A percentile compares a stretch with the other conserved stretches of the same genome.
These are phyloP conservation scores for Orientallactaga sibirica DNA, from an alignment of 2,797 vertebrate genomes.

Conservation along the genomic window DNA sequence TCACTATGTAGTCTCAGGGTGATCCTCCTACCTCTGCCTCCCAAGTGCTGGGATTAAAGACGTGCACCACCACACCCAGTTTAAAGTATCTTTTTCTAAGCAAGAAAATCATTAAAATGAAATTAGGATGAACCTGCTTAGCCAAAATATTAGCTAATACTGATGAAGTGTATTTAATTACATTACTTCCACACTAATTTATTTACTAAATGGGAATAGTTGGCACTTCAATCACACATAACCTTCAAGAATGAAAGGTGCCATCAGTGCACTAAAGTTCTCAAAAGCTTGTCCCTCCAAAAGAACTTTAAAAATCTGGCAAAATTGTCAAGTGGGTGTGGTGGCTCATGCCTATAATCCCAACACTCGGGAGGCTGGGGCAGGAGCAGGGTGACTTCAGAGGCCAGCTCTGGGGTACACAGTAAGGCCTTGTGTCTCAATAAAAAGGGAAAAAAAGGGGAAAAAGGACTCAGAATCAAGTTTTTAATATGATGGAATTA, in stretches of 20 bases:
- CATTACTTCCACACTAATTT: neutral
- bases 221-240: neutral
- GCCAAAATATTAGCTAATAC: constrained; percentile 33
- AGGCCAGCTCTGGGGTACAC: neutral
- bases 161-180: constrained; percentile 2
- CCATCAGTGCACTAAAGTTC: neutral
- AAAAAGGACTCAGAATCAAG: neutral
- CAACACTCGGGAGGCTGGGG: neutral
- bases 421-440: neutral
- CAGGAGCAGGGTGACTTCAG: neutral
- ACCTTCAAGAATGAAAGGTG: neutral
- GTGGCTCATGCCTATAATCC: neutral
- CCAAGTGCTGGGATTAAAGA: too few relatives aligned
- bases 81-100: neutral
- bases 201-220: neutral
- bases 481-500: constrained; percentile 3
- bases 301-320: neutral
- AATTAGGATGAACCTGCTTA: constrained; percentile 10
- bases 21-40: too few relatives aligned
- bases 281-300: neutral
- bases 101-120: neutral
- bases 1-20: too few relatives aligned
- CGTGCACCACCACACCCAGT: too few relatives aligned
- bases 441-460: neutral
- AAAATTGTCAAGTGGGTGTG: neutral